Evolutionary conservation across 2,113 vertebrate genomes (phyloP).

Genomic region (Cricetomys ansorgei): DNA sequence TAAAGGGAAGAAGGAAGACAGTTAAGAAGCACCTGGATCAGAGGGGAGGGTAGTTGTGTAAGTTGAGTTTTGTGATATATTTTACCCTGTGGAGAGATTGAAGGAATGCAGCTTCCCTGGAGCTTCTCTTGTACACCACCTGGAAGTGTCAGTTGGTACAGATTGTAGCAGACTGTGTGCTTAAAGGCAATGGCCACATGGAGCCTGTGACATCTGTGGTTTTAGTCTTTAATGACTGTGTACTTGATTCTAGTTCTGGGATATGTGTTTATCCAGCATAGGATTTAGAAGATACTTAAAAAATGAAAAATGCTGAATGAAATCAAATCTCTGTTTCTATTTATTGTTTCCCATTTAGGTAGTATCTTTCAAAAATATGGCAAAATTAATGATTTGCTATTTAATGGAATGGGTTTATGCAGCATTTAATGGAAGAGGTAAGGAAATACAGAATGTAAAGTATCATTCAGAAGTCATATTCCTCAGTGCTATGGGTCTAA

Average conservation of each 20-base stretch:
- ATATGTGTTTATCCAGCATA: constrained; percentile 28
- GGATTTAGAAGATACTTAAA: constrained; percentile 40
- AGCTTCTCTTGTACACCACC: constrained; percentile 27
- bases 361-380: not conserved
- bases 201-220: constrained; percentile 36
- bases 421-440: constrained; percentile 9
- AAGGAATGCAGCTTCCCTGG: constrained; percentile 22
- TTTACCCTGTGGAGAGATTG: not conserved
- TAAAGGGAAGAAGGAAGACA: constrained; percentile 25
- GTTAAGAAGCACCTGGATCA: constrained; percentile 39
- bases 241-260: constrained; percentile 44
- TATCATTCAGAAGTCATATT: constrained; percentile 6
- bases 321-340: not conserved
- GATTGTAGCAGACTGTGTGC: constrained; percentile 53
- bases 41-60: not conserved
- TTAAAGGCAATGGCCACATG: constrained; percentile 52
- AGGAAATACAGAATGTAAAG: not conserved
- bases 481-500: not conserved
- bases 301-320: constrained; percentile 41
- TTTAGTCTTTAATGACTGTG: constrained; percentile 50
- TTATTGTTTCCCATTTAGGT: not conserved
- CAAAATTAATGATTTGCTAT: constrained; percentile 41
- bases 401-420: not conserved
- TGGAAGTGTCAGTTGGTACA: constrained; percentile 48
- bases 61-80: constrained; percentile 45